Evolutionary conservation across 2,797 vertebrate species (phyloP).

Genomic region (Rhinoraja longicauda): DNA sequence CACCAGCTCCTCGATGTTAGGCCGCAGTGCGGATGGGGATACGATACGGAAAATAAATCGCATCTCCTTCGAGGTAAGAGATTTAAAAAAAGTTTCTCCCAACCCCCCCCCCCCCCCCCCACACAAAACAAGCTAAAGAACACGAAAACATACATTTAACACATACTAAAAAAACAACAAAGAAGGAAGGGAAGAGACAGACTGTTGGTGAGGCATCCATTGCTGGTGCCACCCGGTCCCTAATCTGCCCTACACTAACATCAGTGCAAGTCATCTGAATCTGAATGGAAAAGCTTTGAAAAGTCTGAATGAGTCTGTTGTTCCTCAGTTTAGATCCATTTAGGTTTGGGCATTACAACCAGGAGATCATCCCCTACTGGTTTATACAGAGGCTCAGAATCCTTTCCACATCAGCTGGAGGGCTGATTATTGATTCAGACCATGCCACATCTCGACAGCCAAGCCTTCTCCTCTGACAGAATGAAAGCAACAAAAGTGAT

Average conservation of each 20-base stretch:
- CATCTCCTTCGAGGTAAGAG: no score
- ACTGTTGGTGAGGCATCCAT: no score
- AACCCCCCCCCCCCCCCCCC: no score
- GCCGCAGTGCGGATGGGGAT: no score
- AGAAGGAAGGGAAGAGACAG: no score
- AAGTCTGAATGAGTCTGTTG: not conserved
- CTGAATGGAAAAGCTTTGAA: not conserved
- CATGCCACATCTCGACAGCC: not conserved
- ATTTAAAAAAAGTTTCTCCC: no score
- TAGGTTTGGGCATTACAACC: not conserved
- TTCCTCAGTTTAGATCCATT: not conserved
- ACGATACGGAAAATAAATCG: no score
- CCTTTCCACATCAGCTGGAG: not conserved
- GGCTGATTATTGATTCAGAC: not conserved
- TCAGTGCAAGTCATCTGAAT: not conserved
- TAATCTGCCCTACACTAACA: not conserved
- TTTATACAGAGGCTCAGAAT: not conserved
- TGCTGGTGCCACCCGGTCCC: no score
- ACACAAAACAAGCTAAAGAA: no score
- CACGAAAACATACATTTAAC: no score
- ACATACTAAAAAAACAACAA: no score
- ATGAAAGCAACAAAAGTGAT: not conserved
- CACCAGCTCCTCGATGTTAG: no score
- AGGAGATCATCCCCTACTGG: not conserved
- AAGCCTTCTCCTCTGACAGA: not conserved